Base-by-base conservation (phyloP, 2,888 invertebrate species). In the Theretra japonica region DNA sequence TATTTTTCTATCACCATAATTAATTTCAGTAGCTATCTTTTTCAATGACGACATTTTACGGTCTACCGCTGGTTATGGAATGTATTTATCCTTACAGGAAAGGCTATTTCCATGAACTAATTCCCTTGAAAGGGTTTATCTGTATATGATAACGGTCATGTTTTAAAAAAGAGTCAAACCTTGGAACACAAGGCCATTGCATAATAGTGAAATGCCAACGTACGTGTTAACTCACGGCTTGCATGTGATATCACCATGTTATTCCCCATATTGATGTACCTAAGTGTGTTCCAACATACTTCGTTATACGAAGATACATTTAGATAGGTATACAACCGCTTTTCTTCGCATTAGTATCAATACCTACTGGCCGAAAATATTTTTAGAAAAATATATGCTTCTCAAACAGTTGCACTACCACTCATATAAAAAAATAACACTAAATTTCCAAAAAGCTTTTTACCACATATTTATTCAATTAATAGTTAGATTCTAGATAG, bases 211-310 rank as follows among this genome's bases (percentile, higher is more conserved):
- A 23, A 58, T 58, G 17, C 23, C 15, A 17, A 21, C 58, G 28
- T 17, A 58, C 17, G 58, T 62, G 62, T 62, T 62, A 30, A 21
- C 11, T 62, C 62, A n/a, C 30, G 33, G 33, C 30, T 33, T 62
- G 62, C 33, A 68, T 74, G 73, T 65, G 21, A 41, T 59, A 62
- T 33, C 62, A 33, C 33, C 30, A 62, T n/a, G 33, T 33, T 21
- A 33, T 33, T 62, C 62, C 28, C 19, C 25, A 60, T 30, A 30
- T 33, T 60, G 60, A 15, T 58, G 58, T 60, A 4, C 19, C 19
- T 33, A 62, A 33, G n/a, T 19, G 30, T 30, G 30, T 62, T 33
- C 62, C 30, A 30, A 62, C 30, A 33, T 33, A 21, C 19, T 8
- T 33, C n/a, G 8, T 23, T 59, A 41, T 41, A 41, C 41, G 11